Base-by-base conservation (phyloP, 2,888 invertebrate genomes). In the Zootermopsis nevadensis region DNA sequence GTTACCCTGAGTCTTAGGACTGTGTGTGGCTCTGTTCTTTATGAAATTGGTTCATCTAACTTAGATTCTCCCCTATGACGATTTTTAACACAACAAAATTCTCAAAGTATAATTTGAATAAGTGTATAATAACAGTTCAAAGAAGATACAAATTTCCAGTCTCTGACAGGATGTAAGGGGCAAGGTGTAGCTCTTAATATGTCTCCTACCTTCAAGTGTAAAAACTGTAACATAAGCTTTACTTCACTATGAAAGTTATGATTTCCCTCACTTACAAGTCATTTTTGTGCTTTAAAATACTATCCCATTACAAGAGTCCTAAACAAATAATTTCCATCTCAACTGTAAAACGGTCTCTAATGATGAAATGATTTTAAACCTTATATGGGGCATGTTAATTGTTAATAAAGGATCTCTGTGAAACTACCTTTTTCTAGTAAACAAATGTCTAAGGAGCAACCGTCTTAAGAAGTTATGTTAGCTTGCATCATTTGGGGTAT, bases 1-100 rank as follows among this genome's bases (percentile, higher is more conserved):
- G n/a, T 74, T 38, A 74, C 35, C 74, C 74, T 38, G 38, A 74
- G 74, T 38, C 38, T n/a, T 42, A 35, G n/a, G 38, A 74, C 38
- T 38, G 35, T 74, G 24, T 3, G 8, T 38, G 8, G 24, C 24
- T 74, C n/a, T 38, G 2, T 22, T n/a, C 60, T n/a, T 60, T 10
- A n/a, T 60, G 27, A 10, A 60, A 27, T 27, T 27, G n/a, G 8
- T n/a, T 60, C 60, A 60, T 27, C 7, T 27, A 7, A 27, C 60
- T n/a, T 19, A 48, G 19, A 48, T 15, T 48, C 48, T 48, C 19
- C 48, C n/a, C 6, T 8, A 6, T 60, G 27, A 27, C n/a, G 8
- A 60, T 27, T n/a, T 27, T 6, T 60, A 10, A 60, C 15, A 12
- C 7, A 60, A 60, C n/a, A 60, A 60, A 27, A n/a, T 60, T n/a